Conservation (phyloP, 1,140 invertebrate genomes). For the Plutomurus gul region DNA sequence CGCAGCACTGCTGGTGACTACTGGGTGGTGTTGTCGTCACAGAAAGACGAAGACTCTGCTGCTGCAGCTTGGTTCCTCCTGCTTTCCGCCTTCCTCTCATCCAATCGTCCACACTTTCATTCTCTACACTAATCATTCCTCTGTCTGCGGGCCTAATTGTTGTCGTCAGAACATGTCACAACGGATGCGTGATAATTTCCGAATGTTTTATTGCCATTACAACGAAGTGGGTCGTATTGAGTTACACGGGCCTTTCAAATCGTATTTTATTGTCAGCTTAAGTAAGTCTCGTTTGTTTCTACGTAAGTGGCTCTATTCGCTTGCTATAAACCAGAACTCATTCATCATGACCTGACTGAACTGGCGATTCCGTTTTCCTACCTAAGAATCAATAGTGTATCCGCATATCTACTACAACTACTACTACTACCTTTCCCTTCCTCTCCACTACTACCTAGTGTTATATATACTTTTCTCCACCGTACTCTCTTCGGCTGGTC, state of each 20-base stretch:
- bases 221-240: too few relatives aligned
- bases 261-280: not conserved
- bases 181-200: not conserved
- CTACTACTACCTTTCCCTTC: not conserved
- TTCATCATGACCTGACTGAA: too few relatives aligned
- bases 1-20: not conserved
- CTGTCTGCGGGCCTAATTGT: not conserved
- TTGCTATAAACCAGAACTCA: not conserved
- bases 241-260: too few relatives aligned
- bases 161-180: not conserved
- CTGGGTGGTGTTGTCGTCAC: not conserved
- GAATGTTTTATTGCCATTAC: too few relatives aligned
- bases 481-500: too few relatives aligned
- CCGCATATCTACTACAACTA: not conserved
- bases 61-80: not conserved
- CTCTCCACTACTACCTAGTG: not conserved
- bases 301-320: not conserved
- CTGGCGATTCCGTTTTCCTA: not conserved
- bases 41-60: not conserved
- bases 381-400: not conserved
- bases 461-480: too few relatives aligned
- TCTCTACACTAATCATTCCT: constrained; percentile 26
- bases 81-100: not conserved
- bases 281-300: not conserved
- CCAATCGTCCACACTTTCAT: constrained; percentile 16